Conservation (phyloP, 2,888 invertebrate species). For the Apodemia mormo region DNA sequence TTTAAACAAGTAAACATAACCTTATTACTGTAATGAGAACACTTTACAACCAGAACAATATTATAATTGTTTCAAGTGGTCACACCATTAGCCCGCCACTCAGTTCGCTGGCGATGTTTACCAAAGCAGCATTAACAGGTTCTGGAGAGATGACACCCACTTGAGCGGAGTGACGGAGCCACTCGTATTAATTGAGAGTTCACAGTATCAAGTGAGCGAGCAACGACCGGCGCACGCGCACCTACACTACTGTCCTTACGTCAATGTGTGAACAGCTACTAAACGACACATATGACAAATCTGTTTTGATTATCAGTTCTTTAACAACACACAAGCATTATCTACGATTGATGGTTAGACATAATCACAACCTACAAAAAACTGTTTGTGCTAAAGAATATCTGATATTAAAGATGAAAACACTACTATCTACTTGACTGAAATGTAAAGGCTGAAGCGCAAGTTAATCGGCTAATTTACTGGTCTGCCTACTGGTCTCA, state of each 20-base stretch:
- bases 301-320: too few relatives aligned
- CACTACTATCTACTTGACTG: too few relatives aligned
- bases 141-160: slow-evolving; percentile 41
- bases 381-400: too few relatives aligned
- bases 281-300: too few relatives aligned
- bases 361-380: too few relatives aligned
- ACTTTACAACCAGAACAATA: neutral
- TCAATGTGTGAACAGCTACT: too few relatives aligned
- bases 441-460: too few relatives aligned
- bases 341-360: too few relatives aligned
- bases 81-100: slow-evolving; percentile 2
- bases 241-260: slow-evolving; percentile 31
- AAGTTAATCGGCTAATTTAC: too few relatives aligned
- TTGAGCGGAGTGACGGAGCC: slow-evolving; percentile 39
- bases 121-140: slow-evolving; percentile 9
- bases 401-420: too few relatives aligned
- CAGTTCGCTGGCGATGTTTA: slow-evolving; percentile 9
- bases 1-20: neutral
- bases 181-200: slow-evolving; percentile 48
- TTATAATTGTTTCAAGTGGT: slow-evolving; percentile 4
- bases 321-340: too few relatives aligned
- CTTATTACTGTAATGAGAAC: slow-evolving; percentile 1
- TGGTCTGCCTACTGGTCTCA: too few relatives aligned
- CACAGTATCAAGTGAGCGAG: slow-evolving; percentile 32
- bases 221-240: slow-evolving; percentile 54